These are phyloP conservation scores for Heterodera carotae DNA, from an alignment of 1,140 invertebrate genomes.

Conservation along the genomic window DNA sequence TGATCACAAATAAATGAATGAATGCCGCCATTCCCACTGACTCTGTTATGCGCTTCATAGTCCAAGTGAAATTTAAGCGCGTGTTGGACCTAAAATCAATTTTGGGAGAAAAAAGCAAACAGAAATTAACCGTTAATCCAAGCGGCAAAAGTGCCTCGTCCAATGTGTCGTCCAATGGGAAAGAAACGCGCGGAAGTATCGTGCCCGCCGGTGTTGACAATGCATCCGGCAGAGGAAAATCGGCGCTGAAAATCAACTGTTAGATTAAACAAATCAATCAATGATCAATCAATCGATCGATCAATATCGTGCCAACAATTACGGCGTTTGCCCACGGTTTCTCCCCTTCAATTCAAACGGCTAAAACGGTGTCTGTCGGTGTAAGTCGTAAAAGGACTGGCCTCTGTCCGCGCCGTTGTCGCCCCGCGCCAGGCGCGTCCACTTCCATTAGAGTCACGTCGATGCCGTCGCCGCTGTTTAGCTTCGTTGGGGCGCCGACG, in stretches of 20 bases:
- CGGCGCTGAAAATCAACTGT: not conserved
- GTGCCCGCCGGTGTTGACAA: not conserved
- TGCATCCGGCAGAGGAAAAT: not conserved
- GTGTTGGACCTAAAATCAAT: slow-evolving; percentile 18
- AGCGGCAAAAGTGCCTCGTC: slow-evolving; percentile 29
- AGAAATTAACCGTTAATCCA: slow-evolving; percentile 15
- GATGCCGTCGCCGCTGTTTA: not conserved
- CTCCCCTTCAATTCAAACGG: not conserved
- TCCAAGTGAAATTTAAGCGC: slow-evolving; percentile 35
- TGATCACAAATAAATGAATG: not conserved
- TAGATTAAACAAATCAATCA: too few relatives aligned
- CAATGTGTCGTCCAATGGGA: slow-evolving; percentile 37
- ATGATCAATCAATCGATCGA: too few relatives aligned
- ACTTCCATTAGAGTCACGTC: not conserved
- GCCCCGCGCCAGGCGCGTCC: not conserved
- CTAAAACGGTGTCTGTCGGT: too few relatives aligned
- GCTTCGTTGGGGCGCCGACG: not conserved
- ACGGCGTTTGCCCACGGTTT: not conserved
- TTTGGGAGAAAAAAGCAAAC: not conserved
- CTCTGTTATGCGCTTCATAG: not conserved
- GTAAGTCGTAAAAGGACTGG: too few relatives aligned
- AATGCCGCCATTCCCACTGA: not conserved
- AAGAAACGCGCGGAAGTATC: slow-evolving; percentile 16
- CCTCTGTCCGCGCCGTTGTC: not conserved
- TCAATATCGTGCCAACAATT: not conserved